Base-by-base conservation (phyloP, 2,797 vertebrate genomes). In the Hirundo rustica region DNA sequence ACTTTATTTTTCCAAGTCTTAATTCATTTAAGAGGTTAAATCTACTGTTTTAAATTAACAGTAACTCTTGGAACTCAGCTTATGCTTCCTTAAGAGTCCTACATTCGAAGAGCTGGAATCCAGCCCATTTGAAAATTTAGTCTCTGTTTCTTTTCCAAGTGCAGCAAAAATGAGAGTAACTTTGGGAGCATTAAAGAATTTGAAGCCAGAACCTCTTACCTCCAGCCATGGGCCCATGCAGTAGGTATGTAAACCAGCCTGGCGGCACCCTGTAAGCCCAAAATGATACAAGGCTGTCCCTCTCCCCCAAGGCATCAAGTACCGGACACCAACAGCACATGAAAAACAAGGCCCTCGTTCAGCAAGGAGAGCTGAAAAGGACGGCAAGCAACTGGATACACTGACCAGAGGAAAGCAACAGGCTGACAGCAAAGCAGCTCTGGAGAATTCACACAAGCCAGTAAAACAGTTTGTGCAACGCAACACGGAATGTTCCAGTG, bases 271-370 rank as follows among this genome's bases (percentile, higher is more conserved):
- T 57, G 29, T 51, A 53, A 74, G 25, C 54, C 20, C 42, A 55
- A 34, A 14, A 40, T 64, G 29, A 81, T 19, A 15, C 0, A 0
- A 71, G 27, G 17, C 32, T 48, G 38, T 57, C 48, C 61, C 44
- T 77, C 62, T 32, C 17, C 48, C 19, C 4, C 22, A 77, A 96
- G 96, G 93, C 67, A 42, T 92, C 81, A 97, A 93, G 85, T 75
- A 95, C 58, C 82, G 66, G 85, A 92, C 42, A 73, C 30, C 67
- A 87, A 22, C 75, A 50, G 53, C 29, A 11, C 54, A 74, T 80
- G 72, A 75, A 87, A 96, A 94, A 34, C 53, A 55, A 76, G 62
- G 50, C 48, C 32, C 23, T 74, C 22, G 1, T 72, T 95, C 90
- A 80, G 36, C 36, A 26, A 88, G 53, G 64, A 58, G 25, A 62